Evolutionary conservation across 1,140 invertebrate species (phyloP), one percentile per base, ranked within the genome.

Genomic region (Drosophila equinoxialis): DNA sequence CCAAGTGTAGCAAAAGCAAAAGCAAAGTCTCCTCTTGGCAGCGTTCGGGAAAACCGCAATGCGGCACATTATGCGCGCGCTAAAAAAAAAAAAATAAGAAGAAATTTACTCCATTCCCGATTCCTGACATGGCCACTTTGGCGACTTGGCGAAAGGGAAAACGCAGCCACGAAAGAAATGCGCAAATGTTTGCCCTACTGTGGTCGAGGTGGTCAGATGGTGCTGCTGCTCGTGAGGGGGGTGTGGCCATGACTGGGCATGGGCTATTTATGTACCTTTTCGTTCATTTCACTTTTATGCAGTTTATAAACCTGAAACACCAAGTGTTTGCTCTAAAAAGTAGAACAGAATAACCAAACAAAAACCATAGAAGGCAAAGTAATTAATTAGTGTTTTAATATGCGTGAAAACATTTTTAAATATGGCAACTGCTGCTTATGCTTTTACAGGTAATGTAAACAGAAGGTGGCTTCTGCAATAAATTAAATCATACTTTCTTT

Each of bases 51-150:
- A 89, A 89, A 80, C 84, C 84, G 84, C 84, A 89, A 69, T 89
- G 84, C 84, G 84, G 84, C 84, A 89, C 77, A 89, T 89, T 90
- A 89, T 89, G 84, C 84, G 84, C 84, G 80, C 68, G 0, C 26
- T 30, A 30, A 30, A 30, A 30, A 30, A 30, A 30, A 30, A 30
- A 6, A 30, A 0, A 30, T 0, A 30, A 26, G 23, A 78, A 68
- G 78, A 51, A 89, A 89, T 84, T 89, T 81, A 85, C 74, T 82
- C 65, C 71, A 81, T 78, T 74, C 76, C 76, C 64, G 65, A 81
- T 68, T 64, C 30, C 54, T 13, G 35, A 48, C 62, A 23, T 51
- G 45, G 45, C 45, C 45, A 51, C 45, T 51, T 51, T 42, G 62
- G 41, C 72, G 63, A 75, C 20, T 51, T 54, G 64, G 42, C 39